Evolutionary conservation across 2,888 invertebrate genomes (phyloP).

Genomic region (Helicoverpa assulta): DNA sequence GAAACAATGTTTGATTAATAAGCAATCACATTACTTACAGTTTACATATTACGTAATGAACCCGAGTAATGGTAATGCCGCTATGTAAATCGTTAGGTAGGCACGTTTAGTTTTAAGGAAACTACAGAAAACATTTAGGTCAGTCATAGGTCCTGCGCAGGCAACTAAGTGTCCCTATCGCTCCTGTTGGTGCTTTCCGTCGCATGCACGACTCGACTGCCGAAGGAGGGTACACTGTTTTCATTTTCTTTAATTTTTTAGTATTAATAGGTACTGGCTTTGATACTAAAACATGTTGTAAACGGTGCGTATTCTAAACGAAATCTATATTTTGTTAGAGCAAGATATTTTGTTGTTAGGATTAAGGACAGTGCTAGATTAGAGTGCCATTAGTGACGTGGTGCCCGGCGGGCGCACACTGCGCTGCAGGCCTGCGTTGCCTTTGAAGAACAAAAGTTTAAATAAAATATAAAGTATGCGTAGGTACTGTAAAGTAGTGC

Average conservation of each 20-base stretch:
- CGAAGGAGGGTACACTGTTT: neutral
- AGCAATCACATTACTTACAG: too few species aligned
- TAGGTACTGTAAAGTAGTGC: constrained; percentile 87
- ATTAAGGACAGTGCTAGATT: constrained; percentile 25
- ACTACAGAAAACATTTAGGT: neutral
- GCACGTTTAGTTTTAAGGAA: neutral
- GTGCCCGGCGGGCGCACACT: constrained; percentile 21
- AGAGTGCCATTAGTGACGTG: constrained; percentile 47
- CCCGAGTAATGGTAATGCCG: neutral
- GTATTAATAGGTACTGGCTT: constrained; percentile 31
- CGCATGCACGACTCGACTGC: neutral
- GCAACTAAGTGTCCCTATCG: too few species aligned
- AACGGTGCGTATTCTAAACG: constrained; percentile 33
- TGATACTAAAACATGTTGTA: constrained; percentile 20
- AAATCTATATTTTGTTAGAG: constrained; percentile 23
- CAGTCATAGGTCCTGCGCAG: neutral
- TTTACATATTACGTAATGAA: neutral
- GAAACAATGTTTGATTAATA: too few species aligned
- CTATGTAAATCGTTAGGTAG: neutral
- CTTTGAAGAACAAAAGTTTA: constrained; percentile 62
- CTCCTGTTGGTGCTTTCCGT: neutral
- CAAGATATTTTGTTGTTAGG: constrained; percentile 15
- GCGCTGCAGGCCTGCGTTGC: constrained; percentile 61
- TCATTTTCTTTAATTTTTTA: constrained; percentile 24
- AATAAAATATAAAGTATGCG: constrained; percentile 56